Evolutionary conservation across 2,113 vertebrate species (phyloP), one percentile per base, ranked within the genome.

Genomic region (Strix aluco): DNA sequence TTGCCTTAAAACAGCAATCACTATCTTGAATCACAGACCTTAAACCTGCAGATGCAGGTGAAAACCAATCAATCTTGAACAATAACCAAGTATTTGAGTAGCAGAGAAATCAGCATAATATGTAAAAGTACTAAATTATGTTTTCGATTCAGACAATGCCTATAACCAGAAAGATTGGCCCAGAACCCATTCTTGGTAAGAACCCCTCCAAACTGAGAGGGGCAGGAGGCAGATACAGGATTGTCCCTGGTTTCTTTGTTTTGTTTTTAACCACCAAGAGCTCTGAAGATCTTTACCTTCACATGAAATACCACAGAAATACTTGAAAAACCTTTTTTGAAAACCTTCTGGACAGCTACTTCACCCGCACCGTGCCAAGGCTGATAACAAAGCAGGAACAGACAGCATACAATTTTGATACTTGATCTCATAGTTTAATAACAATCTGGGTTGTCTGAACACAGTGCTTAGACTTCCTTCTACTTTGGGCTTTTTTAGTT

Each of bases 111-210:
- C 42, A 18, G 8, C 12, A 9, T 3, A 1, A 77, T 1, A 7
- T 2, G 6, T 1, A 5, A 25, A 52, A 72, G 9, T 1, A 10
- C 1, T 11, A 2, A 69, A 52, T 34, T 3, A 8, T 4, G 13
- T 5, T 32, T 7, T 12, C 5, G 5, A 25, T 25, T 9, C n/a
- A 30, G 22, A 26, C 20, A 30, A 57, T 15, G 18, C 17, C 34
- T 32, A 26, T 5, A 58, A 63, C 4, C 36, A 9, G 29, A 57
- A 30, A 32, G 62, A 27, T 55, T 36, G 30, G 21, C 49, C 34
- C 57, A 27, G 32, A 30, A 29, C 7, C 65, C 38, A 19, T 2
- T 54, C n/a, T 42, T 1, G 0, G 21, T 8, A 30, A 71, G 46
- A 67, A 34, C 0, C 1, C 18, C n/a, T 58, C 46, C 0, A 1